These are phyloP conservation scores for Sturmia bella DNA, from an alignment of 2,888 invertebrate genomes.

Conservation along the genomic window DNA sequence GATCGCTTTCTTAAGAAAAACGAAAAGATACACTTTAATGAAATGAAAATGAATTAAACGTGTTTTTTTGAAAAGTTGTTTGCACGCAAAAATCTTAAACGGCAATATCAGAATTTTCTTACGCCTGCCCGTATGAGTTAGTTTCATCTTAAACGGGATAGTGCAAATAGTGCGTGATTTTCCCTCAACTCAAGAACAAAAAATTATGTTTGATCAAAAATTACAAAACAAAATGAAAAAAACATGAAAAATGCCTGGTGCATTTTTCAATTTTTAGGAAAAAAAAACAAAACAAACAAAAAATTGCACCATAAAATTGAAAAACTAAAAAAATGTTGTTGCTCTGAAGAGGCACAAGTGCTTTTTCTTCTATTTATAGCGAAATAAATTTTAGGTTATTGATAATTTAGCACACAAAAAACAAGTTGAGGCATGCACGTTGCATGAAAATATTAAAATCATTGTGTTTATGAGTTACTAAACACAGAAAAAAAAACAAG, in stretches of 20 bases:
- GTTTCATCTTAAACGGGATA: constrained; percentile 54
- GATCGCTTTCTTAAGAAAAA: constrained; percentile 16
- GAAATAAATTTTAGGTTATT: constrained; percentile 48
- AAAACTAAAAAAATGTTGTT: constrained; percentile 26
- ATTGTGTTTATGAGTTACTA: no score
- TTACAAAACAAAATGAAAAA: neutral
- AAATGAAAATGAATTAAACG: constrained; percentile 50
- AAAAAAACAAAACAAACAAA: constrained; percentile 7
- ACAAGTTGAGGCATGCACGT: constrained; percentile 15
- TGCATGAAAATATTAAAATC: neutral
- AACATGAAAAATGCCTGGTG: no score
- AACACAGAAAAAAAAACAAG: no score
- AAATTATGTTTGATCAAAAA: constrained; percentile 1
- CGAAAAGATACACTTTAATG: constrained; percentile 27
- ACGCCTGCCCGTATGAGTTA: constrained; percentile 1
- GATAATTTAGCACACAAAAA: constrained; percentile 43
- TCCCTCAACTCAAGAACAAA: constrained; percentile 27
- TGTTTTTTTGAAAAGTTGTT: constrained; percentile 23
- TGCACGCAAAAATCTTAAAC: constrained; percentile 15
- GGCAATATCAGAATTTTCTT: constrained; percentile 20
- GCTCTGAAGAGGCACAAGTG: constrained; percentile 47
- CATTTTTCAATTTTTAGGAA: no score
- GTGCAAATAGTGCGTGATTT: constrained; percentile 61
- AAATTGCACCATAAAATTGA: constrained; percentile 43
- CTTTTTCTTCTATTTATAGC: constrained; percentile 52